A percentile compares a stretch with the other conserved stretches of the same genome.
phyloP scores from a whole-genome alignment of 2,797 vertebrate species.

The Eupleurogrammus muticus region DNA sequence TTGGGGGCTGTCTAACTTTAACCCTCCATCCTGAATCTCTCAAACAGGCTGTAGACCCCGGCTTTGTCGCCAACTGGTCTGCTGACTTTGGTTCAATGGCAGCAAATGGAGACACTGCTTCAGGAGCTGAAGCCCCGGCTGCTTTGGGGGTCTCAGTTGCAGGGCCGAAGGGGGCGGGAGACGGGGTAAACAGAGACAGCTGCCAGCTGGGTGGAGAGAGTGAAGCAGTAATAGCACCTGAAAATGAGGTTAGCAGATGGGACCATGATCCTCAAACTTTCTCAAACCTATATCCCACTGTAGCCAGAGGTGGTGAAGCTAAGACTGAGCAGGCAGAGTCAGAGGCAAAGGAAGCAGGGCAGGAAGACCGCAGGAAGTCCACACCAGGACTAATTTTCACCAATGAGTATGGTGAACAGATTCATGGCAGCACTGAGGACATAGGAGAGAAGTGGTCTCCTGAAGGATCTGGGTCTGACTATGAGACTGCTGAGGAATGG shows the following conservation, averaged over 20 bases:
- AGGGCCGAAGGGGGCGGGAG: constrained; percentile 67
- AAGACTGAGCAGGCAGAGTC: constrained; percentile 30
- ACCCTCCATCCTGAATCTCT: constrained; percentile 50
- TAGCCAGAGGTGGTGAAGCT: constrained; percentile 41
- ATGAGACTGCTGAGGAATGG: constrained; percentile 84
- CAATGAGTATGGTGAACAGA: constrained; percentile 78
- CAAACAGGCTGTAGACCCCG: constrained; percentile 83
- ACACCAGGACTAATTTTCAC: constrained; percentile 83
- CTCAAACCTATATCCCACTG: constrained; percentile 69
- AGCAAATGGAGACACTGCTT: constrained; percentile 67
- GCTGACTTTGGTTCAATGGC: constrained; percentile 85
- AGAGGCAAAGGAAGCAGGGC: constrained; percentile 24
- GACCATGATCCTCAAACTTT: constrained; percentile 72
- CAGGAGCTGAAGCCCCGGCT: constrained; percentile 18
- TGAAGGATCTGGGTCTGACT: constrained; percentile 78
- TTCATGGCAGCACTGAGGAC: constrained; percentile 63
- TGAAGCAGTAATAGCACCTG: constrained; percentile 61
- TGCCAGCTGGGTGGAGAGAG: constrained; percentile 51
- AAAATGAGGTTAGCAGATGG: constrained; percentile 80
- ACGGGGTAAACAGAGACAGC: constrained; percentile 63
- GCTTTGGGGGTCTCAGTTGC: constrained; percentile 47
- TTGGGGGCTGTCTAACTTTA: constrained; percentile 49
- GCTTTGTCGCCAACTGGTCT: constrained; percentile 83
- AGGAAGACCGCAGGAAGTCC: constrained; percentile 62
- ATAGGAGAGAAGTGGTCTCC: constrained; percentile 59